These are phyloP conservation scores for Anas acuta DNA, from an alignment of 2,797 vertebrate species.

Conservation along the genomic window DNA sequence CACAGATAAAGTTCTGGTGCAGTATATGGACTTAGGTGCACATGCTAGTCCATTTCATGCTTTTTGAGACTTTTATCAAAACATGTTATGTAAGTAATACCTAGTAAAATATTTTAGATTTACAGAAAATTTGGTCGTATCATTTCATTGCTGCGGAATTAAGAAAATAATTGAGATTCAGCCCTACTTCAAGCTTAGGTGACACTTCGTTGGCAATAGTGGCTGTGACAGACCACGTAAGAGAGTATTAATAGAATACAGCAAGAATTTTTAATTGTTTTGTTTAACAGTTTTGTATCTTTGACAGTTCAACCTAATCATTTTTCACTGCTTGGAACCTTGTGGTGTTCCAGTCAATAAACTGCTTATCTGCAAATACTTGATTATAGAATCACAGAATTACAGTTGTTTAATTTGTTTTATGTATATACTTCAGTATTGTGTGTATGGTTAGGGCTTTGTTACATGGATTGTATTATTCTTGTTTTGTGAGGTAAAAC, in stretches of 20 bases:
- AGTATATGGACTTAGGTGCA: fast-evolving
- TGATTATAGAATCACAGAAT: neutral
- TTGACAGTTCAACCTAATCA: neutral
- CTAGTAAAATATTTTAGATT: neutral
- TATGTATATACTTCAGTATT: neutral
- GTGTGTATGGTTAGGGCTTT: neutral
- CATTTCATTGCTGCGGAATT: neutral
- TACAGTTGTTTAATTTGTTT: neutral
- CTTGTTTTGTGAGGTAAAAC: neutral
- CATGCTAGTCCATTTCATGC: neutral
- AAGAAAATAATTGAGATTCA: neutral
- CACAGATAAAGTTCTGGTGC: neutral
- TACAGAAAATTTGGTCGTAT: neutral
- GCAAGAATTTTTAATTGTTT: neutral
- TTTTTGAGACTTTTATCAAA: neutral
- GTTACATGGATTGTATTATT: neutral
- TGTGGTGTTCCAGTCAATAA: neutral
- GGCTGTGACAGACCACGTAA: neutral
- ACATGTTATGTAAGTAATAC: neutral
- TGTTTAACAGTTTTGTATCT: neutral
- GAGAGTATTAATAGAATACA: neutral
- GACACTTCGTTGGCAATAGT: neutral
- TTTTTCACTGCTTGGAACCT: neutral
- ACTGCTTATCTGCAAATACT: neutral
- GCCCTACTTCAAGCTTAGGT: neutral